phyloP scores from a whole-genome alignment of 2,888 invertebrate species.

The Callosobruchus maculatus region DNA sequence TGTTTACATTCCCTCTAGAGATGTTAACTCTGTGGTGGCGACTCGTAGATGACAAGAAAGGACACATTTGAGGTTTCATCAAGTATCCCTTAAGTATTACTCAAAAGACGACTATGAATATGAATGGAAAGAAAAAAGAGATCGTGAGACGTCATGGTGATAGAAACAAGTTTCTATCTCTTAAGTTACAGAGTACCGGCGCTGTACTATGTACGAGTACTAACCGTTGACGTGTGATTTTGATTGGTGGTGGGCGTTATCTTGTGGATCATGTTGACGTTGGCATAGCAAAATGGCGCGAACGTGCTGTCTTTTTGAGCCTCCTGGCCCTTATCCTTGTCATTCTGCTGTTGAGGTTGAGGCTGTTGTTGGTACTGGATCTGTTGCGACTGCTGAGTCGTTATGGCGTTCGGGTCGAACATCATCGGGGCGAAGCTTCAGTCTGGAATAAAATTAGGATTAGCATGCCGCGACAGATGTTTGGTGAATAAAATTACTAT shows the following conservation, averaged over 20 bases:
- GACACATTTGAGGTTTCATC: too few relatives aligned
- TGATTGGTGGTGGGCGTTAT: slow-evolving; percentile 48
- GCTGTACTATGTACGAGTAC: too few relatives aligned
- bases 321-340: slow-evolving; percentile 40
- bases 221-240: slow-evolving; percentile 51
- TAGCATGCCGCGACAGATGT: neutral
- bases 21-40: too few relatives aligned
- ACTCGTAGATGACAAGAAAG: too few relatives aligned
- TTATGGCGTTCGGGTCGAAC: slow-evolving; percentile 50
- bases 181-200: too few relatives aligned
- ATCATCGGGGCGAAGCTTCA: slow-evolving; percentile 27
- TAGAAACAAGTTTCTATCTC: too few relatives aligned
- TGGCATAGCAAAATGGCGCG: slow-evolving; percentile 68
- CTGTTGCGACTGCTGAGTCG: slow-evolving; percentile 42
- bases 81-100: too few relatives aligned
- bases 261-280: slow-evolving; percentile 67
- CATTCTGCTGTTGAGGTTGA: slow-evolving; percentile 40
- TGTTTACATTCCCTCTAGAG: too few relatives aligned
- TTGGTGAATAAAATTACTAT: neutral
- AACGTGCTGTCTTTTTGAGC: slow-evolving; percentile 52
- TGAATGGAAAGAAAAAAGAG: too few relatives aligned
- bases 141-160: too few relatives aligned
- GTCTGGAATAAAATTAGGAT: neutral
- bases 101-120: too few relatives aligned
- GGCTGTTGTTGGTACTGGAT: slow-evolving; percentile 39